Percentiles rank a stretch among this genome's conserved stretches.
These are phyloP conservation scores for Platycheirus albimanus DNA, from an alignment of 2,888 invertebrate genomes.

Conservation along the genomic window DNA sequence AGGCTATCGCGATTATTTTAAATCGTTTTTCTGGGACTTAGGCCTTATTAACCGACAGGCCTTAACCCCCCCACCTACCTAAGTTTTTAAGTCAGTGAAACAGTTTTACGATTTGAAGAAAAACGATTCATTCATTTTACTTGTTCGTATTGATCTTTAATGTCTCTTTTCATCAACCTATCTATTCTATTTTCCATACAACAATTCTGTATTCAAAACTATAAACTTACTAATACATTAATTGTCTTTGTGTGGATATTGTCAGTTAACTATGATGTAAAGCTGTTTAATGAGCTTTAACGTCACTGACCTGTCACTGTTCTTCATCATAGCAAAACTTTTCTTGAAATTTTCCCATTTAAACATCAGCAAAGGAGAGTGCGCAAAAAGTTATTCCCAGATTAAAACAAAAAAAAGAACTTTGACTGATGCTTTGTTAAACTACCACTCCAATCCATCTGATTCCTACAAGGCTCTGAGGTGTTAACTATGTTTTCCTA, in stretches of 20 bases:
- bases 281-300: not conserved
- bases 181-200: too few relatives aligned
- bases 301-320: not conserved
- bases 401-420: not conserved
- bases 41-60: too few relatives aligned
- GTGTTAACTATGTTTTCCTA: slow-evolving; percentile 31
- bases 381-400: not conserved
- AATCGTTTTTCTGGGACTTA: too few relatives aligned
- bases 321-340: not conserved
- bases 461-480: slow-evolving; percentile 21
- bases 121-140: too few relatives aligned
- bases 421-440: slow-evolving; percentile 10
- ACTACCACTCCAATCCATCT: slow-evolving; percentile 7
- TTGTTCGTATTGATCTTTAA: too few relatives aligned
- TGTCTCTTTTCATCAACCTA: too few relatives aligned
- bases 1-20: too few relatives aligned
- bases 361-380: not conserved
- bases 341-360: slow-evolving; percentile 4
- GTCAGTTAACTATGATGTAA: not conserved
- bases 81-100: too few relatives aligned
- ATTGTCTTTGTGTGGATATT: not conserved
- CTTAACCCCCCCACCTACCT: too few relatives aligned
- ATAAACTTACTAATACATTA: not conserved
- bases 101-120: too few relatives aligned
- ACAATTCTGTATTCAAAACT: too few relatives aligned